phyloP scores from a whole-genome alignment of 2,888 invertebrate species.

The Coecobrya sp. region DNA sequence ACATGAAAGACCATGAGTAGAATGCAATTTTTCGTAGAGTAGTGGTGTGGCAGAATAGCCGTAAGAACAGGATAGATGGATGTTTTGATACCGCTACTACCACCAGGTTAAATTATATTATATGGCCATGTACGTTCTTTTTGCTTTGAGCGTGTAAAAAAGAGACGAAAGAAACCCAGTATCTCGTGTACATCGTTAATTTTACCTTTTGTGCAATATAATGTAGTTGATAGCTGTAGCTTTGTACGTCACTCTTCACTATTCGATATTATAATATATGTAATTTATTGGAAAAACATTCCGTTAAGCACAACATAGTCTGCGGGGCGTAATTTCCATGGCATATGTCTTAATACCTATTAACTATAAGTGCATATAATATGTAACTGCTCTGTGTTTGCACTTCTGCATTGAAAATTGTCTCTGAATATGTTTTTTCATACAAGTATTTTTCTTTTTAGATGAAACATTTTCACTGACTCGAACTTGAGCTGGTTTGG shows the following conservation, averaged over 20 bases:
- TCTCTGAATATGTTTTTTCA: too few species aligned
- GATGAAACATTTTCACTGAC: too few species aligned
- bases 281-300: slow-evolving; percentile 19
- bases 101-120: slow-evolving; percentile 20
- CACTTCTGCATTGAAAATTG: too few species aligned
- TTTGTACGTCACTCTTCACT: not conserved
- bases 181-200: not conserved
- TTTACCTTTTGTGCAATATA: not conserved
- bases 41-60: not conserved
- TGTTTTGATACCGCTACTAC: not conserved
- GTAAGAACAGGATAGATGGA: not conserved
- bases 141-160: not conserved
- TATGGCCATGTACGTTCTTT: not conserved
- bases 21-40: not conserved
- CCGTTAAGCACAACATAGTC: not conserved
- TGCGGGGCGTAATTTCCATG: too few species aligned
- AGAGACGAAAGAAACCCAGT: not conserved
- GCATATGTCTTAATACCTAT: too few species aligned
- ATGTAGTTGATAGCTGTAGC: not conserved
- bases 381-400: too few species aligned
- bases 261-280: not conserved
- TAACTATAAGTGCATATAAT: too few species aligned
- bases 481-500: not conserved
- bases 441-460: too few species aligned
- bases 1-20: not conserved